These are phyloP conservation scores for Silurus glanis DNA, from an alignment of 2,113 vertebrate genomes.

Conservation along the genomic window DNA sequence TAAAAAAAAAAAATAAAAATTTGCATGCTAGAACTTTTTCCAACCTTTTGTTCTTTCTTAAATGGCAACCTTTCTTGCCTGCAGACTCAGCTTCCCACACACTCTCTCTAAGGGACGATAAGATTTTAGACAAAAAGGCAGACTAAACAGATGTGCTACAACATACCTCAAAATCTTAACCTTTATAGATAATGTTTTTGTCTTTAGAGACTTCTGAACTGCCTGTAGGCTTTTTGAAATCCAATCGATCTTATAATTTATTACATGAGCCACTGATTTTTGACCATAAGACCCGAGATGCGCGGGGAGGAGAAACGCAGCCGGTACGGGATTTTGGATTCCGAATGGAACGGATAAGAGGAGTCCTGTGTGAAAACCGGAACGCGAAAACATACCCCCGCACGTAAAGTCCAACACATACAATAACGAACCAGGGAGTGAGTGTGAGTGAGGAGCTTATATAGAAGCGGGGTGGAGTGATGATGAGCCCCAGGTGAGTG, in stretches of 20 bases:
- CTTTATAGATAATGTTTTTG: slow-evolving; percentile 4
- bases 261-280: not conserved
- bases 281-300: not conserved
- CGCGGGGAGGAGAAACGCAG: no score
- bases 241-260: not conserved
- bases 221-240: slow-evolving; percentile 10
- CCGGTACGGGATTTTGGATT: no score
- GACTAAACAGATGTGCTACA: not conserved
- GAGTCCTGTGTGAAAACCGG: no score
- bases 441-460: no score
- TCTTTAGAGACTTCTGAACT: slow-evolving; percentile 15
- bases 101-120: slow-evolving; percentile 15
- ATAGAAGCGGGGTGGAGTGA: no score
- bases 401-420: no score
- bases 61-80: slow-evolving; percentile 33
- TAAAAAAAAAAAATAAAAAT: not conserved
- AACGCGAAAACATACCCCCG: no score
- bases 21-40: slow-evolving; percentile 14
- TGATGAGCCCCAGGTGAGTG: no score
- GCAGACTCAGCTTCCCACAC: slow-evolving; percentile 40
- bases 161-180: not conserved
- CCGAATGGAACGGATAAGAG: no score
- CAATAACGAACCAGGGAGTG: no score
- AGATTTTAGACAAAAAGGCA: slow-evolving; percentile 19
- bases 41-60: slow-evolving; percentile 22